Evolutionary conservation across 1,140 invertebrate species (phyloP).

Genomic region (Platorchestia sp.): DNA sequence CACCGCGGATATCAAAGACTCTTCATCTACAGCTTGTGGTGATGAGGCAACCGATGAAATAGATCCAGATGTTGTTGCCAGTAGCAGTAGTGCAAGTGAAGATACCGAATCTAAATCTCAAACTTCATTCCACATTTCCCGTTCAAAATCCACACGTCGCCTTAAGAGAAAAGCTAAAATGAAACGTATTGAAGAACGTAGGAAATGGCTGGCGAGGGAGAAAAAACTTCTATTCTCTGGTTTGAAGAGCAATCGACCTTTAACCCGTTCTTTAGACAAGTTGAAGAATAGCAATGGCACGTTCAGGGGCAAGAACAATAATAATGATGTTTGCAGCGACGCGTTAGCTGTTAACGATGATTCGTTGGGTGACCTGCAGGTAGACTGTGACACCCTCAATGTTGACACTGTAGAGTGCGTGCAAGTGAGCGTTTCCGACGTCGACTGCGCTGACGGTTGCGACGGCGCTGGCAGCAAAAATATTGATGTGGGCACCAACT

Average conservation of each 20-base stretch:
- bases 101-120: neutral
- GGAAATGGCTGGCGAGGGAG: conserved; percentile 10
- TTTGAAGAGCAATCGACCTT: conserved; percentile 27
- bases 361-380: conserved; percentile 5
- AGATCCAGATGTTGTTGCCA: neutral
- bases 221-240: conserved; percentile 36
- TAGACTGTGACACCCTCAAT: conserved; percentile 32
- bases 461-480: neutral
- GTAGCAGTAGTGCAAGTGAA: conserved; percentile 40
- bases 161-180: conserved; percentile 6
- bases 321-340: neutral
- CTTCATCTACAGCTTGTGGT: neutral
- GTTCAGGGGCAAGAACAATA: neutral
- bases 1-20: neutral
- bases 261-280: conserved; percentile 21
- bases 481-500: conserved; percentile 19
- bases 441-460: neutral
- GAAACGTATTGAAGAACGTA: conserved; percentile 45
- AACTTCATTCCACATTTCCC: neutral
- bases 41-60: neutral
- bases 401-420: conserved; percentile 27
- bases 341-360: neutral
- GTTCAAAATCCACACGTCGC: neutral
- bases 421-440: conserved; percentile 39
- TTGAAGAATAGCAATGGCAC: neutral